Evolutionary conservation across 1,140 invertebrate species (phyloP).

Genomic region (Saxidomus purpurata): DNA sequence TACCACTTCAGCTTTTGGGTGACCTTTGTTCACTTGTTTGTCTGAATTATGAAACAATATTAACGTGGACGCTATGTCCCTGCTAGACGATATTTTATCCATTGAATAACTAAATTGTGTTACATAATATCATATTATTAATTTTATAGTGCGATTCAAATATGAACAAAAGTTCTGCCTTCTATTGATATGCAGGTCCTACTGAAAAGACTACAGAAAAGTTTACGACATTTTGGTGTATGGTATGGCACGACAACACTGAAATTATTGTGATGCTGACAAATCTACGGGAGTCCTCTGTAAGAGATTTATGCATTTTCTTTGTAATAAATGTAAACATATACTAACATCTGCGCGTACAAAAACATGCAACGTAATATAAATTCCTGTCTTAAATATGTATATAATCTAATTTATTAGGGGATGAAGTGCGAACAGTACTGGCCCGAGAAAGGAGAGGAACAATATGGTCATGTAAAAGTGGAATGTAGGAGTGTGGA

Average conservation of each 20-base stretch:
- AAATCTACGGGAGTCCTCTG: background rate
- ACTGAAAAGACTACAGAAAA: background rate
- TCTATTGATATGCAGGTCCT: no score
- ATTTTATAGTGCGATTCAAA: no score
- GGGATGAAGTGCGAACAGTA: background rate
- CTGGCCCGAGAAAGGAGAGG: background rate
- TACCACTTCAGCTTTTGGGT: no score
- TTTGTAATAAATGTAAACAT: background rate
- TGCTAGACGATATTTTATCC: no score
- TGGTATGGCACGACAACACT: background rate
- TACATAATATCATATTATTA: no score
- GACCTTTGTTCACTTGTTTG: no score
- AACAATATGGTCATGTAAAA: background rate
- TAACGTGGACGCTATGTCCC: no score
- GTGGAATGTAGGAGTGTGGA: background rate
- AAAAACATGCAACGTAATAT: background rate
- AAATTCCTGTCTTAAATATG: background rate
- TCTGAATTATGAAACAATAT: no score
- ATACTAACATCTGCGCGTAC: background rate
- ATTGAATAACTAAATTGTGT: no score
- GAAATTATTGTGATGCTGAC: conserved; percentile 20
- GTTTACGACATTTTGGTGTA: background rate
- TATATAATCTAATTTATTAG: background rate
- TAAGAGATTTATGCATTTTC: background rate
- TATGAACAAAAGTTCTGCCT: no score